These are phyloP conservation scores for Ladona fulva DNA, from an alignment of 1,140 invertebrate genomes.

Conservation along the genomic window DNA sequence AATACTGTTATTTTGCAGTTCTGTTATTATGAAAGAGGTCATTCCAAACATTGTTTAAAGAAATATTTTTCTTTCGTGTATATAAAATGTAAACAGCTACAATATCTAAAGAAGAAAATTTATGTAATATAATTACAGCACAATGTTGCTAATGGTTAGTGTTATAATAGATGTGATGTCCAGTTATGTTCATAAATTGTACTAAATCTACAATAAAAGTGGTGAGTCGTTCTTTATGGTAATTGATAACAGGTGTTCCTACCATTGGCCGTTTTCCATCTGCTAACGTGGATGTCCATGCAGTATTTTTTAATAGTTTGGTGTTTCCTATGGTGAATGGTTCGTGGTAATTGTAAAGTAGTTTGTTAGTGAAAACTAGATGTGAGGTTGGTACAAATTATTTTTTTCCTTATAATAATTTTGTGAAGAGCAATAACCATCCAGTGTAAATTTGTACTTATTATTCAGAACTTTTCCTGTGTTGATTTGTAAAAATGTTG, in stretches of 20 bases:
- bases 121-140: too few relatives aligned
- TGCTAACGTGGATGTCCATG: not conserved
- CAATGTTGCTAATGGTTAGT: not conserved
- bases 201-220: too few relatives aligned
- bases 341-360: not conserved
- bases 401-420: too few relatives aligned
- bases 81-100: not conserved
- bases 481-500: not conserved
- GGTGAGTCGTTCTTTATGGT: too few relatives aligned
- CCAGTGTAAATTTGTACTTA: conserved; percentile 4
- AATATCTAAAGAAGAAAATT: not conserved
- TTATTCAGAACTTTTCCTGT: not conserved
- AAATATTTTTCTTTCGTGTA: not conserved
- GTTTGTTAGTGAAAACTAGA: not conserved
- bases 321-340: too few relatives aligned
- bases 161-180: not conserved
- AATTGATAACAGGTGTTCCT: too few relatives aligned
- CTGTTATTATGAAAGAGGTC: not conserved
- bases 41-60: not conserved
- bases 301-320: not conserved
- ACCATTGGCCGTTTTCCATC: too few relatives aligned
- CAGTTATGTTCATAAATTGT: too few relatives aligned
- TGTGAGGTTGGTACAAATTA: not conserved
- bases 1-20: not conserved
- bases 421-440: not conserved